phyloP scores from a whole-genome alignment of 2,113 vertebrate genomes.

The Gymnogyps californianus region DNA sequence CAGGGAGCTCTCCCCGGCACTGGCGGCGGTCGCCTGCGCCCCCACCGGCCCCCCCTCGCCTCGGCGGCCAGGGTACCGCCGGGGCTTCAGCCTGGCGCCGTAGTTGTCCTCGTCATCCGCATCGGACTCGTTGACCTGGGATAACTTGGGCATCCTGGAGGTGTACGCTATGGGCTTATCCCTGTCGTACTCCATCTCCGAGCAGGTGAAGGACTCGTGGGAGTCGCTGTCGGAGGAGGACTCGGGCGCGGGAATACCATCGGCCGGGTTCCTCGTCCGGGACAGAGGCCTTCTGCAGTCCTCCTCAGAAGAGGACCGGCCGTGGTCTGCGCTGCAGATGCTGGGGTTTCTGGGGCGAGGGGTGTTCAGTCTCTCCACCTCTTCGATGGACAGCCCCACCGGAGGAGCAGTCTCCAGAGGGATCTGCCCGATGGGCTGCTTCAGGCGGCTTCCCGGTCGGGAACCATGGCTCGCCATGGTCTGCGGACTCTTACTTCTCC shows the following conservation, averaged over 20 bases:
- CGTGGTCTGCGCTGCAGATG: slow-evolving; percentile 96
- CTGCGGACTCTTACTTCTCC: slow-evolving; percentile 95
- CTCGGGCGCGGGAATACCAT: slow-evolving; percentile 92
- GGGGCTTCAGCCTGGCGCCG: slow-evolving; percentile 83
- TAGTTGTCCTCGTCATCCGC: slow-evolving; percentile 95
- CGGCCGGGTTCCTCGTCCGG: slow-evolving; percentile 90
- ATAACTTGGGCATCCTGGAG: slow-evolving; percentile 93
- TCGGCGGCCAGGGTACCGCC: slow-evolving; percentile 89
- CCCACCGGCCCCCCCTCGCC: slow-evolving; percentile 81
- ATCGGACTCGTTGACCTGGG: slow-evolving; percentile 95
- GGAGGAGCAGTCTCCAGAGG: slow-evolving; percentile 88
- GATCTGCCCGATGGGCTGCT: slow-evolving; percentile 91
- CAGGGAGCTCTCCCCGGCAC: slow-evolving; percentile 78
- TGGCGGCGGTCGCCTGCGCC: slow-evolving; percentile 36
- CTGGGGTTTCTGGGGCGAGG: slow-evolving; percentile 95
- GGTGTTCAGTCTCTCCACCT: slow-evolving; percentile 96
- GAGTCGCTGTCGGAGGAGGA: slow-evolving; percentile 98
- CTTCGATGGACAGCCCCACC: slow-evolving; percentile 92
- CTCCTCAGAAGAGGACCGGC: slow-evolving; percentile 92
- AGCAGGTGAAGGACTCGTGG: slow-evolving; percentile 98
- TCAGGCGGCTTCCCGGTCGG: slow-evolving; percentile 89
- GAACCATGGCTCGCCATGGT: slow-evolving; percentile 86
- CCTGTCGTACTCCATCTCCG: slow-evolving; percentile 96
- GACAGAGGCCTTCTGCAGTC: slow-evolving; percentile 91
- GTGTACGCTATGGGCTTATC: slow-evolving; percentile 88